These are phyloP conservation scores for Hemitrygon akajei DNA, from an alignment of 2,797 vertebrate genomes.

Conservation along the genomic window DNA sequence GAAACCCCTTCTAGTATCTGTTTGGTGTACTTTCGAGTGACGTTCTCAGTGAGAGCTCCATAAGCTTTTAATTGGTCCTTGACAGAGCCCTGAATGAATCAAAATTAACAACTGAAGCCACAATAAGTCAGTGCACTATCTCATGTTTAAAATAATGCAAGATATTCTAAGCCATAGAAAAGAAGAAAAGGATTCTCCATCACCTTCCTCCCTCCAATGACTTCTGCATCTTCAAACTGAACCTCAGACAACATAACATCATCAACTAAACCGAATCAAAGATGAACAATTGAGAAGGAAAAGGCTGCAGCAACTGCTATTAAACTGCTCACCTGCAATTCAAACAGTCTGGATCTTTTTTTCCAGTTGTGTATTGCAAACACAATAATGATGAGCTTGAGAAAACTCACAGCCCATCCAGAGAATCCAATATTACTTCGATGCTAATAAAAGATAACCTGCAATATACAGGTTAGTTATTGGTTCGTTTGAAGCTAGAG, in stretches of 20 bases:
- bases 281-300: background rate
- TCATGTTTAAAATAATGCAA: background rate
- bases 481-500: too few species aligned
- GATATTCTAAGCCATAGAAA: background rate
- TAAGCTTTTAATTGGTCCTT: slow-evolving; percentile 80
- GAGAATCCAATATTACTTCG: background rate
- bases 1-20: slow-evolving; percentile 86
- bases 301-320: background rate
- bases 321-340: background rate
- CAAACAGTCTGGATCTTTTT: background rate
- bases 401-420: background rate
- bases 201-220: background rate
- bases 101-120: background rate
- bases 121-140: background rate
- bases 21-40: slow-evolving; percentile 78
- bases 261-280: background rate
- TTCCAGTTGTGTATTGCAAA: background rate
- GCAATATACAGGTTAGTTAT: background rate
- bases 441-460: background rate
- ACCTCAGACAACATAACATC: background rate
- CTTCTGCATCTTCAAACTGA: background rate
- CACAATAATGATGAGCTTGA: background rate
- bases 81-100: slow-evolving; percentile 53
- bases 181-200: background rate
- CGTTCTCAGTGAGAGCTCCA: slow-evolving; percentile 82